phyloP scores from a whole-genome alignment of 2,888 invertebrate genomes.

The Eupithecia centaureata region DNA sequence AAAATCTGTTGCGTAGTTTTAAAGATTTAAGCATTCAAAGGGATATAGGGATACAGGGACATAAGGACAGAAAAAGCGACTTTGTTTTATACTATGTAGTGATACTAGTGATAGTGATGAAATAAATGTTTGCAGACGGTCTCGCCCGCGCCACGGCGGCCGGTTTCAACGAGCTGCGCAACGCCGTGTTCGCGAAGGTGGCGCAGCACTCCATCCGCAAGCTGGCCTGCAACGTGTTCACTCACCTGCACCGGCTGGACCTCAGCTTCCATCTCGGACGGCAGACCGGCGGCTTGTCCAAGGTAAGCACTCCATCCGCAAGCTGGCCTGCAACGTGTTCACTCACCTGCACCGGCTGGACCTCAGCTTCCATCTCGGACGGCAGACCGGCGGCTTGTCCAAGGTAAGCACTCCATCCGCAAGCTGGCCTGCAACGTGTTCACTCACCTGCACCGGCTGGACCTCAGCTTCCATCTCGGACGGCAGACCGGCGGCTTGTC shows the following conservation, averaged over 20 bases:
- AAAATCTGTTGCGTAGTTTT: too few relatives aligned
- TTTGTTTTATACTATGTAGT: too few relatives aligned
- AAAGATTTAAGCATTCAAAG: too few relatives aligned
- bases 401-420: slow-evolving; percentile 96
- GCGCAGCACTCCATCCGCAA: slow-evolving; percentile 98
- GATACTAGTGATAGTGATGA: too few relatives aligned
- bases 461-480: slow-evolving; percentile 96
- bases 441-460: slow-evolving; percentile 96
- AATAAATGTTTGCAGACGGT: slow-evolving; percentile 88
- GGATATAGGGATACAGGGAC: too few relatives aligned
- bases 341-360: slow-evolving; percentile 97
- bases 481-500: slow-evolving; percentile 98
- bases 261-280: slow-evolving; percentile 96
- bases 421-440: slow-evolving; percentile 98
- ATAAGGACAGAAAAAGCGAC: too few relatives aligned
- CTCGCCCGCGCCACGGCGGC: slow-evolving; percentile 95
- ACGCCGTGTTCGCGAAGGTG: slow-evolving; percentile 98
- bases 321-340: slow-evolving; percentile 97
- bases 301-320: slow-evolving; percentile 95
- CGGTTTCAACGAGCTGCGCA: slow-evolving; percentile 97
- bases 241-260: slow-evolving; percentile 97
- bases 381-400: slow-evolving; percentile 97
- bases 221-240: slow-evolving; percentile 97
- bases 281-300: slow-evolving; percentile 97
- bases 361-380: slow-evolving; percentile 95